Conservation (phyloP, 1,140 invertebrate genomes). For the Drosophila burlai region DNA sequence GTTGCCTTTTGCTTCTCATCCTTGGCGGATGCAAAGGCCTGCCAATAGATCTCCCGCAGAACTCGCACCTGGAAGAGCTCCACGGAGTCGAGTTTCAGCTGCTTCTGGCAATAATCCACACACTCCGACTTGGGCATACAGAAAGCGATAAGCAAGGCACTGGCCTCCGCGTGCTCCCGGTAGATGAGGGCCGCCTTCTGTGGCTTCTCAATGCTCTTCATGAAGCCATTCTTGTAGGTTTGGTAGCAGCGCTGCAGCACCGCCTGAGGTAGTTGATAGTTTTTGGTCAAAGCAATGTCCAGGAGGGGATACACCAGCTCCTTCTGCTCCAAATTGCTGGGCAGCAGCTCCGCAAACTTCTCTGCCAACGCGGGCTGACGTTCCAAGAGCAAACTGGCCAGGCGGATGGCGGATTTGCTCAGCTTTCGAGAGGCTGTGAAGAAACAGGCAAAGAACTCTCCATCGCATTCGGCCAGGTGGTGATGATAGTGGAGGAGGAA, state of each 20-base stretch:
- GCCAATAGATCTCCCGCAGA: slow-evolving; percentile 86
- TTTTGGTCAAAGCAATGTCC: slow-evolving; percentile 85
- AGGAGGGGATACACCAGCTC: slow-evolving; percentile 87
- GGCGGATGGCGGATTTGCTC: slow-evolving; percentile 86
- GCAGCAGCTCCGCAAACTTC: slow-evolving; percentile 76
- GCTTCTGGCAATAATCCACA: slow-evolving; percentile 86
- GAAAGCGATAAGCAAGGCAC: slow-evolving; percentile 86
- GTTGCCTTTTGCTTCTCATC: slow-evolving; percentile 81
- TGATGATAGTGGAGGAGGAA: slow-evolving; percentile 88
- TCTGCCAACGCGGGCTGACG: slow-evolving; percentile 85
- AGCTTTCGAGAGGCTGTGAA: slow-evolving; percentile 82
- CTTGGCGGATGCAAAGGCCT: slow-evolving; percentile 73
- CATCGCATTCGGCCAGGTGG: slow-evolving; percentile 85
- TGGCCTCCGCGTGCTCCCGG: slow-evolving; percentile 85
- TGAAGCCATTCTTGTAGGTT: slow-evolving; percentile 87
- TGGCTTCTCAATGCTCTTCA: slow-evolving; percentile 88
- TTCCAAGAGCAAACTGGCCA: slow-evolving; percentile 86
- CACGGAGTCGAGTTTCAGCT: slow-evolving; percentile 87
- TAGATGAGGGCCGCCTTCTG: slow-evolving; percentile 88
- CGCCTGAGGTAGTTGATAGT: slow-evolving; percentile 79
- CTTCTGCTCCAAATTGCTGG: slow-evolving; percentile 84
- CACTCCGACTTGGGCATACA: slow-evolving; percentile 87
- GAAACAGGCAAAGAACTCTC: slow-evolving; percentile 85
- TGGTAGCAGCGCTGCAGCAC: slow-evolving; percentile 86
- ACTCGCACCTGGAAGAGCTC: slow-evolving; percentile 87